A percentile compares a stretch with the other conserved stretches of the same genome.
phyloP scores from a whole-genome alignment of 1,140 invertebrate genomes.

The Drosophila setifemur region DNA sequence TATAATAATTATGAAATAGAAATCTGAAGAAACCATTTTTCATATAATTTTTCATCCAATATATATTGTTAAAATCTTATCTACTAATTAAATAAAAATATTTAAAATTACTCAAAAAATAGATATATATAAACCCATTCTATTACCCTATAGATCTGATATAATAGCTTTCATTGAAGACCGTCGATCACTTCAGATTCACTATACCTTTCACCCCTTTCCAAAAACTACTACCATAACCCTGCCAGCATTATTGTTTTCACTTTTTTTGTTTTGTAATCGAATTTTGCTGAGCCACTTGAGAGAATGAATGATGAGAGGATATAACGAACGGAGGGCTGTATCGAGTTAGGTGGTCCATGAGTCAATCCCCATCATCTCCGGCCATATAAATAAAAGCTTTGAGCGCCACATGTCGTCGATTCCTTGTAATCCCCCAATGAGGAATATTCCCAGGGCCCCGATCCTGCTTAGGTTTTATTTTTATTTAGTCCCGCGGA shows the following conservation, averaged over 20 bases:
- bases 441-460: slow-evolving; percentile 14
- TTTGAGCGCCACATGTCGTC: slow-evolving; percentile 71
- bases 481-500: background rate
- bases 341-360: slow-evolving; percentile 44
- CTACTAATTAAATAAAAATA: no score
- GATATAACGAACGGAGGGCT: slow-evolving; percentile 32
- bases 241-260: slow-evolving; percentile 49
- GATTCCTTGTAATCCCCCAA: slow-evolving; percentile 67
- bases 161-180: no score
- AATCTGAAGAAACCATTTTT: no score
- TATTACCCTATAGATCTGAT: no score
- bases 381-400: slow-evolving; percentile 25
- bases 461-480: slow-evolving; percentile 27
- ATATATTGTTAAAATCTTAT: no score
- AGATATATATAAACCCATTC: no score
- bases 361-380: slow-evolving; percentile 24
- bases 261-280: slow-evolving; percentile 58
- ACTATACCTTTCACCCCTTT: no score
- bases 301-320: slow-evolving; percentile 55
- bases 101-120: no score
- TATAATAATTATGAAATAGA: no score
- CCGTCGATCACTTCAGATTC: no score
- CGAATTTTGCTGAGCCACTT: slow-evolving; percentile 36
- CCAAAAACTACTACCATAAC: background rate
- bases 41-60: no score